These are phyloP conservation scores for Pangasius mekongensis DNA, from an alignment of 2,797 vertebrate genomes.

Conservation along the genomic window DNA sequence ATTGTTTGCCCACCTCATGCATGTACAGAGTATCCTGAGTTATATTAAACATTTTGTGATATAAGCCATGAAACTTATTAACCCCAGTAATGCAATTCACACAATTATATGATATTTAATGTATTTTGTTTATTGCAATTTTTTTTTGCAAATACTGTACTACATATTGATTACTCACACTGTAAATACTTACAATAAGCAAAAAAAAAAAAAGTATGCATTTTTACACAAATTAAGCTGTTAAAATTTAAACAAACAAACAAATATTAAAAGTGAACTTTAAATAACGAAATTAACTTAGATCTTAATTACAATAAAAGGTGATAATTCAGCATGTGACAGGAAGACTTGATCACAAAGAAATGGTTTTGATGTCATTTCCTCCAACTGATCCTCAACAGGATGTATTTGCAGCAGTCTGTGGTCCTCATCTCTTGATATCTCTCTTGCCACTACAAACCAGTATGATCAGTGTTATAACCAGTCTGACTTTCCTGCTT, in stretches of 20 bases:
- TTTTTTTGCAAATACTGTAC: no score
- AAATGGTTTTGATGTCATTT: slow-evolving; percentile 8
- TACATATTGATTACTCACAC: no score
- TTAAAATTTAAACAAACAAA: neutral
- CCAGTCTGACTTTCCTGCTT: neutral
- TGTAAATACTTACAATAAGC: no score
- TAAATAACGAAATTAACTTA: neutral
- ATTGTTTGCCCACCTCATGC: no score
- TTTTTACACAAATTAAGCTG: neutral
- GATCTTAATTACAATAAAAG: neutral
- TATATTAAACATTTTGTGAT: no score
- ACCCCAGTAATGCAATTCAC: no score
- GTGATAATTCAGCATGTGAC: neutral
- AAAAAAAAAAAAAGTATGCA: no score
- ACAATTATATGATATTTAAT: no score
- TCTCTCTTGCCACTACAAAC: neutral
- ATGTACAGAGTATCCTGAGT: no score
- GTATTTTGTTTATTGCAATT: no score
- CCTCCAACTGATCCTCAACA: neutral
- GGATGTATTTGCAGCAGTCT: neutral
- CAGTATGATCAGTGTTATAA: slow-evolving; percentile 13
- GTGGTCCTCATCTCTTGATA: neutral
- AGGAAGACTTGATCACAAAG: neutral
- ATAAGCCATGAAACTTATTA: neutral
- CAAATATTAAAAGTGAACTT: no score